Base-by-base conservation (phyloP, 1,140 invertebrate genomes). In the Drosophila pectinifera region DNA sequence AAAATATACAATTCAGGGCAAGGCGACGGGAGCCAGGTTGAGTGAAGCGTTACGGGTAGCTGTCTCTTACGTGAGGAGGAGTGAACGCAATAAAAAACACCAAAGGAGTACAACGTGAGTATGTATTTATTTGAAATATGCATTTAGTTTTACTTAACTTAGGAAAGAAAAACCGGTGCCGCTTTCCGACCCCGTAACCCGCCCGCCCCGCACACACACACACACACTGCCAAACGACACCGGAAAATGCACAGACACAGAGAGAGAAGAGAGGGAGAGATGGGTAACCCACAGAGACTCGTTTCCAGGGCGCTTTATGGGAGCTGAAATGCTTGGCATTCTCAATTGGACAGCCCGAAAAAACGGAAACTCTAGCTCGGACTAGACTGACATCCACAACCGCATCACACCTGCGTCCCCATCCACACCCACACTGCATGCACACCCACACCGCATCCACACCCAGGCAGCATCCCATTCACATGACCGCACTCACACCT, bases 171-270 rank as follows among this genome's bases (percentile, higher is more conserved):
- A 67, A 68, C 46, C 69, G 73, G 75, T 83, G 83, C 64, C 83
- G 83, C 82, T 85, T 67, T 67, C 83, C 82, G 82, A 85, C 82
- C 69, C 73, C 68, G 53, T 68, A 46, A 48, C 78, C 82, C 81
- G 28, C 78, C 82, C 81, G 49, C 42, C 61, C 24, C 49, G 20
- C 48, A 65, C 57, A 51, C 79, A 69, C 57, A 59, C 62, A 22
- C 36, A 38, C 14, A 38, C 36, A 38, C 49, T 36, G 46, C 56
- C 65, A 62, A 72, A 48, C 43, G 51, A 72, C 67, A 72, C 67
- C 34, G 65, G 51, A 56, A 56, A 57, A 57, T 57, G 54, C 67
- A 57, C 64, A 68, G 58, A 61, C 74, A 56, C 45, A 56, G 46
- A 63, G 43, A 45, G 24, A 58, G n/a, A 2, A 20, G 31, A 69